Evolutionary conservation across 2,888 invertebrate species (phyloP).

Genomic region (Azorinus chamasolen): DNA sequence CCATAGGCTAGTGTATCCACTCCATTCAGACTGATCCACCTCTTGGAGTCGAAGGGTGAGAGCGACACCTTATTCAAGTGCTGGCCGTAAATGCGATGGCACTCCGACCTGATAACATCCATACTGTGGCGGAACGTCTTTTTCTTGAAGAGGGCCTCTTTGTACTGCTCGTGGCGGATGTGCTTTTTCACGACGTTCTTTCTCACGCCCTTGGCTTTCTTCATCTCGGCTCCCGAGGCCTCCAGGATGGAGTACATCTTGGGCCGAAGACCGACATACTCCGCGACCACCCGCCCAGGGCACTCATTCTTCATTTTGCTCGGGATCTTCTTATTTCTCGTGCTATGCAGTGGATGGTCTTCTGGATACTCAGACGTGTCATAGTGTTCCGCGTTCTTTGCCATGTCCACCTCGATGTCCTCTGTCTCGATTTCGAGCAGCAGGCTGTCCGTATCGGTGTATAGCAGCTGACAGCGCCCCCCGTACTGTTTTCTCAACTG

Average conservation of each 20-base stretch:
- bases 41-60: constrained; percentile 19
- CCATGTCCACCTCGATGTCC: constrained; percentile 83
- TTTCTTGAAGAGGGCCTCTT: constrained; percentile 19
- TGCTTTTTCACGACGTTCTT: constrained; percentile 22
- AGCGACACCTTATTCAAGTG: constrained; percentile 33
- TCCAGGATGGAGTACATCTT: constrained; percentile 37
- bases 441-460: constrained; percentile 74
- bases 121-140: constrained; percentile 5
- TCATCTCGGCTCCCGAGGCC: constrained; percentile 14
- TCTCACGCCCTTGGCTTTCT: constrained; percentile 40
- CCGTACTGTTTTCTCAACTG: constrained; percentile 76
- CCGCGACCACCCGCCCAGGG: no score
- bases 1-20: constrained; percentile 17
- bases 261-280: no score
- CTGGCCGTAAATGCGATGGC: constrained; percentile 25
- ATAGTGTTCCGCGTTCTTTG: constrained; percentile 17
- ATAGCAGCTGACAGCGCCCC: constrained; percentile 25
- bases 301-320: constrained; percentile 33
- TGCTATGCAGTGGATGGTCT: constrained; percentile 20
- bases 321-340: constrained; percentile 36
- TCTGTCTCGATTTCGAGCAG: constrained; percentile 75
- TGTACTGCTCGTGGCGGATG: constrained; percentile 34
- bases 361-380: constrained; percentile 32
- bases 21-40: constrained; percentile 19
- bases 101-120: constrained; percentile 22